phyloP scores from a whole-genome alignment of 2,797 vertebrate genomes.

The Gobionotothen gibberifrons region DNA sequence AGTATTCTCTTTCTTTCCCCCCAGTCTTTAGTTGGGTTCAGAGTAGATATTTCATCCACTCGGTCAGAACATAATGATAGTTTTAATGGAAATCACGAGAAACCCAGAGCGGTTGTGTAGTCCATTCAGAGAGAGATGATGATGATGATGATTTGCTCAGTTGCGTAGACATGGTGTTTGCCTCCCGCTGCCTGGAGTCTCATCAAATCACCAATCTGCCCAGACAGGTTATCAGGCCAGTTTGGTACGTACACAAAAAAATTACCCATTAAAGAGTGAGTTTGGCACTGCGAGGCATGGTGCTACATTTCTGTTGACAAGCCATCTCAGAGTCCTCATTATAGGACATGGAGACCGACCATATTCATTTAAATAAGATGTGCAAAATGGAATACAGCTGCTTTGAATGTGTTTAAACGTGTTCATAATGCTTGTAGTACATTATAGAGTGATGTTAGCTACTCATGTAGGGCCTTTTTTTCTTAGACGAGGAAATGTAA shows the following conservation, averaged over 20 bases:
- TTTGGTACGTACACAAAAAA: conserved; percentile 37
- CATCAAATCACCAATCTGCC: conserved; percentile 49
- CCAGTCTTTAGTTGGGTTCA: conserved; percentile 54
- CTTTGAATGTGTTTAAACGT: conserved; percentile 48
- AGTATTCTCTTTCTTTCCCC: conserved; percentile 54
- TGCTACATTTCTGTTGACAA: conserved; percentile 45
- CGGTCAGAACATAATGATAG: conserved; percentile 58
- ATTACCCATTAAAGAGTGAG: conserved; percentile 43
- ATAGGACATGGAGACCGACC: conserved; percentile 36
- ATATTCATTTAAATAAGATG: conserved; percentile 56
- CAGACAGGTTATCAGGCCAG: conserved; percentile 47
- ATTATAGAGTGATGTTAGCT: conserved; percentile 50
- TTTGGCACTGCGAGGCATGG: conserved; percentile 30
- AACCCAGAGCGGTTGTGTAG: conserved; percentile 36
- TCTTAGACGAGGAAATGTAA: conserved; percentile 50
- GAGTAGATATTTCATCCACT: conserved; percentile 59
- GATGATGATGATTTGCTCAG: conserved; percentile 57
- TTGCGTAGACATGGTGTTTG: conserved; percentile 39
- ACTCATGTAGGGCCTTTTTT: conserved; percentile 35
- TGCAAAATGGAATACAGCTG: conserved; percentile 55
- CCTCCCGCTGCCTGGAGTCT: conserved; percentile 38
- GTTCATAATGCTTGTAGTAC: conserved; percentile 47
- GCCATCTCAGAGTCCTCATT: conserved; percentile 51
- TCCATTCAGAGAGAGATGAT: conserved; percentile 50
- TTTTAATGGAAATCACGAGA: conserved; percentile 61